Evolutionary conservation across 1,140 invertebrate genomes (phyloP), one percentile per base, ranked within the genome.

Genomic region (Apis florea): DNA sequence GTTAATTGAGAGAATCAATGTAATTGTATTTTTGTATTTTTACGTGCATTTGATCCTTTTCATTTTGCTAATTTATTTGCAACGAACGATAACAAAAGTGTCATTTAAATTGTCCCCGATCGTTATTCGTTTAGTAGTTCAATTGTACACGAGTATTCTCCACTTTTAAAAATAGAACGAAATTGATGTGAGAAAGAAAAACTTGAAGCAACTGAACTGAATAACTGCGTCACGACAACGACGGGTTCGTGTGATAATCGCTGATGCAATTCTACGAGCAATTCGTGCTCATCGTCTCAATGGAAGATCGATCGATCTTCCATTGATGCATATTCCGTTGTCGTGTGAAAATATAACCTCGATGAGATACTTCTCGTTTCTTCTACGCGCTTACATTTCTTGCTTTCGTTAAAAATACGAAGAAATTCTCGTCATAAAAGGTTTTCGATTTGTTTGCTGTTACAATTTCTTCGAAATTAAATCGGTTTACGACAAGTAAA

Each of bases 141-240:
- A 26, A 73, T 73, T 47, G 56, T 61, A 24, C 53, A 24, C 2
- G 64, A 66, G 10, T 24, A 53, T 51, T 26, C 40, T 1, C 53
- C 64, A 49, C 21, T 69, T 54, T 21, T 49, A 78, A 78, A 78
- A 78, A 58, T 68, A 0, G n/a, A 2, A 13, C 26, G 31, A 54
- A 68, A 78, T 78, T 78, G 53, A 78, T 69, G 64, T 78, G 64
- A 68, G 75, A 78, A 78, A 47, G 75, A 49, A 69, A 54, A 59
- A 68, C 21, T 17, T 17, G 64, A 26, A 26, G 13, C n/a, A 17
- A n/a, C 11, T 11, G 40, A 59, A 68, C 19, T 67, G 17, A 19
- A 4, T 68, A 40, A 26, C 49, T 51, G 40, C 54, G 26, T 59
- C 53, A 66, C 40, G 75, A 58, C 56, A 51, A 40, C 5, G 47